Evolutionary conservation across 1,140 invertebrate species (phyloP).

Genomic region (Kradibia gibbosae): DNA sequence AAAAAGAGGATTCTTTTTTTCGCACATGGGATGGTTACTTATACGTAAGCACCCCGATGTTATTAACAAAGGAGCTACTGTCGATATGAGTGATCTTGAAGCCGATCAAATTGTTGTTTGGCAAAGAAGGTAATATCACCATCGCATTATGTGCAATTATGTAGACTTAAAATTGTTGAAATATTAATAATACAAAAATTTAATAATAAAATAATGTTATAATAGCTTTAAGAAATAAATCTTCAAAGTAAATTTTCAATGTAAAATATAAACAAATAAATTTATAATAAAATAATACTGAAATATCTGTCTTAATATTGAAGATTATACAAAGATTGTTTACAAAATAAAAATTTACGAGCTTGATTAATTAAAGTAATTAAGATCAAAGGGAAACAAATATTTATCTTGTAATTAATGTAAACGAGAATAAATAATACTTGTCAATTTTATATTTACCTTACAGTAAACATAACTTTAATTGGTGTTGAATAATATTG

Average conservation of each 20-base stretch:
- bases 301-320: too few relatives aligned
- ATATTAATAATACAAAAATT: neutral
- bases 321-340: too few relatives aligned
- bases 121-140: slow-evolving; percentile 72
- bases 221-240: neutral
- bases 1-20: slow-evolving; percentile 90
- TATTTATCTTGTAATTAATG: too few relatives aligned
- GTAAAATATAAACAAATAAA: neutral
- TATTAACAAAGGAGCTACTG: slow-evolving; percentile 80
- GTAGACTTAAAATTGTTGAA: neutral
- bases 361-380: too few relatives aligned
- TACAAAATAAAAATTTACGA: too few relatives aligned
- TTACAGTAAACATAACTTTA: too few relatives aligned
- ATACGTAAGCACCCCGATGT: slow-evolving; percentile 90
- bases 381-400: too few relatives aligned
- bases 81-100: slow-evolving; percentile 88
- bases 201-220: neutral
- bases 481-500: too few relatives aligned
- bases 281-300: neutral
- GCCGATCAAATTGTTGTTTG: slow-evolving; percentile 81
- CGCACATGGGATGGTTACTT: slow-evolving; percentile 94
- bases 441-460: too few relatives aligned
- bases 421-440: too few relatives aligned
- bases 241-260: too few relatives aligned
- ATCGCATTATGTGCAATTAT: neutral